These are phyloP conservation scores for Trisateles emortualis DNA, from an alignment of 2,888 invertebrate species.

Conservation along the genomic window DNA sequence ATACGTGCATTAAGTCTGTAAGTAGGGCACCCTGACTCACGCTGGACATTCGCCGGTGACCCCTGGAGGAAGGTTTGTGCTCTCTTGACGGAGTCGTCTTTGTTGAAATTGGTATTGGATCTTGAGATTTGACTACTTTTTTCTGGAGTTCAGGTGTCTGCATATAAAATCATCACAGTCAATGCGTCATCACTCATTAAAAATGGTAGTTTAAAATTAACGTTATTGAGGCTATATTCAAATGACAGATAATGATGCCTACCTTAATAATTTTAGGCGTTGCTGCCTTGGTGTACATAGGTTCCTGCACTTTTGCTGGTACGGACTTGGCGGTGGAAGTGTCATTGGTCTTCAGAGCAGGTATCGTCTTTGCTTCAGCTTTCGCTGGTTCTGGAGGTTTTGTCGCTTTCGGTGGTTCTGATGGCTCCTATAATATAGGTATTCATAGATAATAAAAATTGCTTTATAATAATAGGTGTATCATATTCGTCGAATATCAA, in stretches of 20 bases:
- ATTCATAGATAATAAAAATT: not conserved
- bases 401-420: slow-evolving; percentile 63
- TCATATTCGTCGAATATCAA: too few relatives aligned
- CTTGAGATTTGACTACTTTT: slow-evolving; percentile 62
- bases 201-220: not conserved
- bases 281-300: slow-evolving; percentile 77
- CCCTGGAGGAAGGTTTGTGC: slow-evolving; percentile 55
- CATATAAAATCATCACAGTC: not conserved
- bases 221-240: too few relatives aligned
- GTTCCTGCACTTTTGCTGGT: slow-evolving; percentile 76
- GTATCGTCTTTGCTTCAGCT: slow-evolving; percentile 74
- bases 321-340: slow-evolving; percentile 69
- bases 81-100: slow-evolving; percentile 70
- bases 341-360: slow-evolving; percentile 70
- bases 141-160: slow-evolving; percentile 77
- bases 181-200: not conserved
- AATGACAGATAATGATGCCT: not conserved
- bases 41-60: slow-evolving; percentile 76
- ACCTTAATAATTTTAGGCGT: slow-evolving; percentile 74
- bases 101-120: slow-evolving; percentile 54
- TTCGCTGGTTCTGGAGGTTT: slow-evolving; percentile 68
- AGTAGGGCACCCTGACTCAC: slow-evolving; percentile 69
- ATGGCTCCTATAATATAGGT: slow-evolving; percentile 59
- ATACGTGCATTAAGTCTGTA: slow-evolving; percentile 73
- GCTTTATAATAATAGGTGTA: too few relatives aligned